Evolutionary conservation across 2,888 invertebrate genomes (phyloP).

Genomic region (Tachystola acroxantha): DNA sequence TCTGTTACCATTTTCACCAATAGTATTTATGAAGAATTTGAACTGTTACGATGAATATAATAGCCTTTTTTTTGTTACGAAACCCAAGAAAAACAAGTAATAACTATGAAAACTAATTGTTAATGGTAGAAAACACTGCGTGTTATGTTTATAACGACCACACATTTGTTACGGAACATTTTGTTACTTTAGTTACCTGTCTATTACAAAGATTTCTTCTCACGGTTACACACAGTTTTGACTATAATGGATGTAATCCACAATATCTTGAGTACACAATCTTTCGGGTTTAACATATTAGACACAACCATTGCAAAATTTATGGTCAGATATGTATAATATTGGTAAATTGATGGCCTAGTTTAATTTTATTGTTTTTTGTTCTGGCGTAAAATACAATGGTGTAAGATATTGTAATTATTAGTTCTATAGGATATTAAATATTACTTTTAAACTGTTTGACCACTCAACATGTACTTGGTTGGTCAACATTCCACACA

Average conservation of each 20-base stretch:
- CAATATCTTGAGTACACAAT: neutral
- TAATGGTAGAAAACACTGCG: slow-evolving; percentile 2
- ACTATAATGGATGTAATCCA: neutral
- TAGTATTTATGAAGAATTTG: too few species aligned
- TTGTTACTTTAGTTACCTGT: slow-evolving; percentile 13
- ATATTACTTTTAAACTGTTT: too few species aligned
- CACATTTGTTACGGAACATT: slow-evolving; percentile 22
- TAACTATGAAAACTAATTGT: slow-evolving; percentile 4
- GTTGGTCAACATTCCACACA: too few species aligned
- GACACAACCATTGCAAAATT: neutral
- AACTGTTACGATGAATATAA: too few species aligned
- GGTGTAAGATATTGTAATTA: too few species aligned
- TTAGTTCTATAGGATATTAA: too few species aligned
- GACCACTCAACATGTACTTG: too few species aligned
- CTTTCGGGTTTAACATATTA: neutral
- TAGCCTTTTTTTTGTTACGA: neutral
- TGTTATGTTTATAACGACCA: neutral
- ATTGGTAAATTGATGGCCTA: neutral
- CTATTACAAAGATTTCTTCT: slow-evolving; percentile 15
- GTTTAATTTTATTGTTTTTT: neutral
- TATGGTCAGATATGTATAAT: neutral
- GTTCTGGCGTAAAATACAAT: too few species aligned
- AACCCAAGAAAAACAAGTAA: neutral
- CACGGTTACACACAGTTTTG: slow-evolving; percentile 16
- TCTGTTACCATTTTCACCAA: too few species aligned